Conservation (phyloP, 2,113 vertebrate species). For the Cochlearius cochlearius region DNA sequence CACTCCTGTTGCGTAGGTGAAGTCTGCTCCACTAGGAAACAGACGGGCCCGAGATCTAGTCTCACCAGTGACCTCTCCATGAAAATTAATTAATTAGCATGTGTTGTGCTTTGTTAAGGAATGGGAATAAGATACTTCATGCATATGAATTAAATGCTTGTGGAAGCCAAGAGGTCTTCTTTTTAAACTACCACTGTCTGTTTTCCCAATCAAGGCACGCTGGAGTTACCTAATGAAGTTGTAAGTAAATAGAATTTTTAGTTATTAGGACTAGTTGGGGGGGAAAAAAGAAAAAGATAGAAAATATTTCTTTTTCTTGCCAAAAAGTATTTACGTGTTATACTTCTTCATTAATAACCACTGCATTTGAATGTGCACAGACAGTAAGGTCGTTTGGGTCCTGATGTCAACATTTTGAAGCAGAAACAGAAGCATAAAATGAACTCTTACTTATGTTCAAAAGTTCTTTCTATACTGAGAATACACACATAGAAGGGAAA, state of each 20-base stretch:
- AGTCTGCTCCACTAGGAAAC: slow-evolving; percentile 12
- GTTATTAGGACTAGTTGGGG: not conserved
- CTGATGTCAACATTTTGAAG: not conserved
- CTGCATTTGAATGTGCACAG: not conserved
- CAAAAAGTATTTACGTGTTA: not conserved
- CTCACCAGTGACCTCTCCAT: slow-evolving; percentile 33
- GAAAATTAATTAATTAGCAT: slow-evolving; percentile 67
- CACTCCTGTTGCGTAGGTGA: slow-evolving; percentile 10
- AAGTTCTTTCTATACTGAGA: not conserved
- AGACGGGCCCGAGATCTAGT: not conserved
- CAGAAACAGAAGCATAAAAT: not conserved
- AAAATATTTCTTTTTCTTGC: not conserved
- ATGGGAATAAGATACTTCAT: slow-evolving; percentile 52
- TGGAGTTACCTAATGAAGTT: not conserved
- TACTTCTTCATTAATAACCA: not conserved
- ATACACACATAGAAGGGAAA: not conserved
- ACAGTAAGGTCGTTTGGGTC: not conserved
- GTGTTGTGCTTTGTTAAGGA: slow-evolving; percentile 54
- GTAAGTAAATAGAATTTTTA: not conserved
- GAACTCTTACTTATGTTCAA: not conserved
- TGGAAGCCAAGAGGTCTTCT: slow-evolving; percentile 21
- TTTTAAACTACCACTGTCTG: not conserved
- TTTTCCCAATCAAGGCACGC: not conserved
- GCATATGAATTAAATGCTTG: slow-evolving; percentile 54
- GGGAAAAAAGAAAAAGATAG: not conserved